Percentiles rank a stretch among this genome's conserved stretches.
Conservation (phyloP, 2,888 invertebrate species). For the Eutolmus rufibarbis region DNA sequence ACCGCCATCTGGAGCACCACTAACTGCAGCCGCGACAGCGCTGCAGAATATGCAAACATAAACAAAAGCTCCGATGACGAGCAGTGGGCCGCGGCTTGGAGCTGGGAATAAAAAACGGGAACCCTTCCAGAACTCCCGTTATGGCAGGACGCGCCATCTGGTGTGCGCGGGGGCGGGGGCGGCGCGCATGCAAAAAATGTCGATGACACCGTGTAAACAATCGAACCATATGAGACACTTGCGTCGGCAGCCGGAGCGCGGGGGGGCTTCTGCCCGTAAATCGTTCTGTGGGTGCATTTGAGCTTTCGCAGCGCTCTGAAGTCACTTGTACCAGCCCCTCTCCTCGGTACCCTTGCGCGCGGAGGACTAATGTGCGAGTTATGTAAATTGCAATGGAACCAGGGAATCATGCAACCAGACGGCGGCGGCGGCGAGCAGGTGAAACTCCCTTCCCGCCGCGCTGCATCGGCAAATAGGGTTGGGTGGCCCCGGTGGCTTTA, state of each 20-base stretch:
- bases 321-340: not conserved
- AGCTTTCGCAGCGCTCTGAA: not conserved
- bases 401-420: slow-evolving; percentile 15
- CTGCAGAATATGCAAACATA: slow-evolving; percentile 1
- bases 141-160: not conserved
- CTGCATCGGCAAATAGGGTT: not conserved
- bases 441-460: not conserved
- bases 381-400: not conserved
- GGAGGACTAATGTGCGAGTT: not conserved
- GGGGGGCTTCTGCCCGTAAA: not conserved
- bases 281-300: not conserved
- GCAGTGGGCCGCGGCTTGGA: not conserved
- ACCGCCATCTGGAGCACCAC: not conserved
- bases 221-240: not conserved
- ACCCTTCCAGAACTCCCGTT: not conserved
- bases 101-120: not conserved
- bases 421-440: not conserved
- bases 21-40: not conserved
- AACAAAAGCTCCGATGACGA: slow-evolving; percentile 34
- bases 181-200: not conserved
- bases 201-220: slow-evolving; percentile 41
- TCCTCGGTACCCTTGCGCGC: not conserved
- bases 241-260: not conserved
- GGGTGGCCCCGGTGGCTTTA: not conserved
- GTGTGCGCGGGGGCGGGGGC: not conserved